A percentile compares a stretch with the other conserved stretches of the same genome.
Evolutionary conservation across 2,797 vertebrate genomes (phyloP).

Genomic region (Heliangelus exortis): DNA sequence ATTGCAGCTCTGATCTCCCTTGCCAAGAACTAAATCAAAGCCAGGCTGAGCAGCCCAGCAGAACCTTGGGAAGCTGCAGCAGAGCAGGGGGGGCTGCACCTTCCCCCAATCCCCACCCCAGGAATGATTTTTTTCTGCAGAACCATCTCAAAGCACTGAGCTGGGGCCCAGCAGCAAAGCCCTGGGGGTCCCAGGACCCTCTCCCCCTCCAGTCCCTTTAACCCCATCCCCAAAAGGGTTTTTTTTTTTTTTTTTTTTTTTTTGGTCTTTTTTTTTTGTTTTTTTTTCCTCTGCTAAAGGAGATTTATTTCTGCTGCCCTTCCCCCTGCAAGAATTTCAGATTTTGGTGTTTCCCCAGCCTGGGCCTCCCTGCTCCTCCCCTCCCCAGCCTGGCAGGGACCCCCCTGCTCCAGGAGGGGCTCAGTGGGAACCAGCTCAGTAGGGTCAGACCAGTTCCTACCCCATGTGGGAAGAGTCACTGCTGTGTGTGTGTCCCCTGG

Average conservation of each 20-base stretch:
- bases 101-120: background rate
- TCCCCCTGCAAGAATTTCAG: conserved; percentile 41
- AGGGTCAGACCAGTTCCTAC: background rate
- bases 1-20: conserved; percentile 16
- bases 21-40: conserved; percentile 68
- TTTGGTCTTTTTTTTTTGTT: too few relatives aligned
- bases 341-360: background rate
- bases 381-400: background rate
- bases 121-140: background rate
- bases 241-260: too few relatives aligned
- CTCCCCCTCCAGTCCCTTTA: background rate
- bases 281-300: background rate
- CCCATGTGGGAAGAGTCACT: background rate
- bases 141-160: too few relatives aligned
- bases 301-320: conserved; percentile 22
- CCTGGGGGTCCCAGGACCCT: too few relatives aligned
- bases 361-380: conserved; percentile 35
- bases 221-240: background rate
- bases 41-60: background rate
- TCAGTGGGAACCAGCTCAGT: background rate
- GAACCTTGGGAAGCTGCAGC: background rate
- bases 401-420: fast-evolving
- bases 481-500: too few relatives aligned
- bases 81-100: background rate
- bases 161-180: background rate